A percentile compares a stretch with the other conserved stretches of the same genome.
These are phyloP conservation scores for Doris montereyensis DNA, from an alignment of 2,888 invertebrate species.

Conservation along the genomic window DNA sequence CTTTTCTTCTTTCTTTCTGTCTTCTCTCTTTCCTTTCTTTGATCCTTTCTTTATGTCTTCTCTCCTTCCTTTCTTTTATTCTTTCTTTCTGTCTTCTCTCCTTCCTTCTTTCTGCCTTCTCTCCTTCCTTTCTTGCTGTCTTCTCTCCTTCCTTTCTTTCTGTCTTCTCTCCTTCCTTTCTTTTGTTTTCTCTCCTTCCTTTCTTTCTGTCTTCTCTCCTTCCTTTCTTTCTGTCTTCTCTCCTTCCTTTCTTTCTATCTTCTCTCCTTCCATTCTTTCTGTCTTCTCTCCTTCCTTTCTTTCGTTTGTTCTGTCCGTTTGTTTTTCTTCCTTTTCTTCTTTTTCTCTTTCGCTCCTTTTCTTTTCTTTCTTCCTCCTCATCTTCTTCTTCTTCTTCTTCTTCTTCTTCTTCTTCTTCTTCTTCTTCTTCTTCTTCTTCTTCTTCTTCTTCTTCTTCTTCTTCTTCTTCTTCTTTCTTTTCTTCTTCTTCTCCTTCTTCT, in stretches of 20 bases:
- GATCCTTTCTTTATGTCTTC: no score
- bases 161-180: neutral
- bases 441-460: slow-evolving; percentile 1
- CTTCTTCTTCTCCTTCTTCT: slow-evolving; percentile 11
- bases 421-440: neutral
- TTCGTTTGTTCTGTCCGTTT: neutral
- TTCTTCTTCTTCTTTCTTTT: neutral
- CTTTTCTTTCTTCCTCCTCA: neutral
- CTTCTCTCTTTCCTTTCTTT: no score
- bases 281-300: neutral
- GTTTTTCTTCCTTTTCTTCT: neutral
- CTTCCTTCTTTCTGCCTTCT: neutral
- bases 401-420: neutral
- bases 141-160: slow-evolving; percentile 12
- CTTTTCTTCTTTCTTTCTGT: no score
- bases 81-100: slow-evolving; percentile 1
- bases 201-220: neutral
- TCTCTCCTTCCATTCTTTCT: slow-evolving; percentile 25
- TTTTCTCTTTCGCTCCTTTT: neutral
- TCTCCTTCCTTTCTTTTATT: neutral
- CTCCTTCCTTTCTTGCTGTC: neutral
- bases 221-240: slow-evolving; percentile 29
- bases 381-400: neutral
- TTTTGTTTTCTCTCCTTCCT: neutral
- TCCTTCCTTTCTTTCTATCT: slow-evolving; percentile 35